A percentile compares a stretch with the other conserved stretches of the same genome.
Conservation (phyloP, 1,140 invertebrate species). For the Brachionus angularis region DNA sequence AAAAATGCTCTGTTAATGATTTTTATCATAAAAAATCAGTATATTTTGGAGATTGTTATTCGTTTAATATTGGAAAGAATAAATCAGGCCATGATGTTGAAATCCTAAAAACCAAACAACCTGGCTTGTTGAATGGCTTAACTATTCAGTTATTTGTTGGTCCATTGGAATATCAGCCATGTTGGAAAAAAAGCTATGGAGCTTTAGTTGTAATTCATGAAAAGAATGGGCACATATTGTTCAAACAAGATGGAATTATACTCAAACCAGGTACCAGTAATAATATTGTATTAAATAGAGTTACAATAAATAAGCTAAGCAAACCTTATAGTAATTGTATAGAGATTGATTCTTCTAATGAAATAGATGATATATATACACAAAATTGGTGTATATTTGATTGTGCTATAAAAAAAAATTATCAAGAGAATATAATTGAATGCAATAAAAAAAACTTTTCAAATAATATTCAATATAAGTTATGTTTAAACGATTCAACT, state of each 20-base stretch:
- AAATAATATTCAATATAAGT: background rate
- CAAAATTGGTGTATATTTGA: background rate
- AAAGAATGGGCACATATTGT: background rate
- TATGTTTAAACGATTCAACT: background rate
- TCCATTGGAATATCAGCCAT: slow-evolving; percentile 9
- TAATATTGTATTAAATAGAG: background rate
- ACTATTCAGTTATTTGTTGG: slow-evolving; percentile 5
- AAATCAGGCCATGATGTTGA: background rate
- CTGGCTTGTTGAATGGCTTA: background rate
- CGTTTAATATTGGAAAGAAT: slow-evolving; percentile 32
- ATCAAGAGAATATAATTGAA: background rate
- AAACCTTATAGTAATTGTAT: slow-evolving; percentile 25
- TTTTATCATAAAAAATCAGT: background rate
- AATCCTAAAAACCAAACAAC: background rate
- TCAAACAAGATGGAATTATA: slow-evolving; percentile 4
- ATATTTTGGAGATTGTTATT: slow-evolving; percentile 6
- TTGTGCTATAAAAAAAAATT: background rate
- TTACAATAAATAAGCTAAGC: background rate
- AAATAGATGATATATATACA: background rate
- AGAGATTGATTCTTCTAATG: background rate
- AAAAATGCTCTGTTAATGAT: background rate
- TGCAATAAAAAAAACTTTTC: background rate
- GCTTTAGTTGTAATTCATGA: slow-evolving; percentile 16
- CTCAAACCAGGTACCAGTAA: background rate
- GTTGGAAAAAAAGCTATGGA: slow-evolving; percentile 15